phyloP scores from a whole-genome alignment of 2,888 invertebrate species.

The Lamellibrachia columna region DNA sequence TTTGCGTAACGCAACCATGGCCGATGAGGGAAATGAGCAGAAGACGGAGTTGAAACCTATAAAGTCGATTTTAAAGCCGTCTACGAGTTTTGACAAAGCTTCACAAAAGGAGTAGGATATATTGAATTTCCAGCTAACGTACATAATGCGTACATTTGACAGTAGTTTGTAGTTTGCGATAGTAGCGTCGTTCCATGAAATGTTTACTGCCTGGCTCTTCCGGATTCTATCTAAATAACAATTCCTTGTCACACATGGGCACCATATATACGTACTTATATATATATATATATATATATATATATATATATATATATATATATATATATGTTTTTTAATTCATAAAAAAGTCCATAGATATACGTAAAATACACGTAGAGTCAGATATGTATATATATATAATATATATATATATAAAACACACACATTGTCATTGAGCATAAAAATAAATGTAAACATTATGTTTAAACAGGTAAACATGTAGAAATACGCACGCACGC shows the following conservation, averaged over 20 bases:
- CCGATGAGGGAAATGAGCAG: background rate
- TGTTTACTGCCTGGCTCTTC: background rate
- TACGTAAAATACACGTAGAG: no score
- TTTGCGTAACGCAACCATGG: constrained; percentile 11
- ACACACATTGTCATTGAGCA: no score
- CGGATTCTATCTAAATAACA: background rate
- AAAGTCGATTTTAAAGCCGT: constrained; percentile 3
- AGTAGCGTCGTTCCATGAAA: background rate
- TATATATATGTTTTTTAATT: no score
- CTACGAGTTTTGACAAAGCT: constrained; percentile 1
- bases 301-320: no score
- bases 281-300: no score
- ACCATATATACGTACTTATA: background rate
- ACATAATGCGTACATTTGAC: background rate
- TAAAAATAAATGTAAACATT: no score
- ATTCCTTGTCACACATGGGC: background rate
- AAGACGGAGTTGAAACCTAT: background rate
- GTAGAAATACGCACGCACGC: no score
- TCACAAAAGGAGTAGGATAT: background rate
- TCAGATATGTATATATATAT: no score
- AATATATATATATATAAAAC: no score
- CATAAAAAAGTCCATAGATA: no score
- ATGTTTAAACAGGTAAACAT: no score
- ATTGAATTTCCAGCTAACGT: background rate
- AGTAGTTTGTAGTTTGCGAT: background rate